Conservation (phyloP, 2,888 invertebrate species). For the Cephus sareptanus region DNA sequence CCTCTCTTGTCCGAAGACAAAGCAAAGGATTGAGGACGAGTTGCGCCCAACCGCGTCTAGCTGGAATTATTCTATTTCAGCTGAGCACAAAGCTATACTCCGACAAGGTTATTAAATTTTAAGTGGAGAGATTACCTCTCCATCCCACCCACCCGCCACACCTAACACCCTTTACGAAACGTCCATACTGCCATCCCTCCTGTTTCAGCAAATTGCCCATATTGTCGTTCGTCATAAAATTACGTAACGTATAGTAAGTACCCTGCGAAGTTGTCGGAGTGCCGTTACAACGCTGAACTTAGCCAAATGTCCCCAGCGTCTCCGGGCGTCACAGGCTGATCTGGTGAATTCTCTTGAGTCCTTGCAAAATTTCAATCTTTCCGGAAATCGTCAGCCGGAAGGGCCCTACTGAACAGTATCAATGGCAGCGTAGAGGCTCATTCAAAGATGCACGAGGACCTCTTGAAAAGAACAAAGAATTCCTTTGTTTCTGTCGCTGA, state of each 20-base stretch:
- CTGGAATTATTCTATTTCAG: conserved; percentile 17
- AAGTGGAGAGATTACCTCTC: conserved; percentile 15
- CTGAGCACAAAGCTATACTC: conserved; percentile 2
- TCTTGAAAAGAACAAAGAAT: background rate
- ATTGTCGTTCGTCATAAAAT: conserved; percentile 8
- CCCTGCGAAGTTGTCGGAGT: background rate
- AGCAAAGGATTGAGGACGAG: background rate
- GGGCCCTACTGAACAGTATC: background rate
- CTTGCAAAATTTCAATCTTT: background rate
- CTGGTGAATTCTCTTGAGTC: background rate
- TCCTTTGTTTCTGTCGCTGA: background rate
- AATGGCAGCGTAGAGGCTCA: background rate
- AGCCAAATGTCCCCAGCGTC: background rate
- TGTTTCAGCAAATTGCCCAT: conserved; percentile 4
- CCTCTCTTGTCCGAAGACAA: background rate
- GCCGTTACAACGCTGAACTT: background rate
- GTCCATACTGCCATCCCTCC: background rate
- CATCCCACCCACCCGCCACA: background rate
- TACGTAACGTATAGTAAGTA: background rate
- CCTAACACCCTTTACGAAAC: background rate
- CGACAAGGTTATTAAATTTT: conserved; percentile 21
- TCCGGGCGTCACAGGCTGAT: background rate
- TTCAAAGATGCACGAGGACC: background rate
- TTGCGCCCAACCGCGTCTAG: background rate
- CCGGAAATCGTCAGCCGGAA: background rate